Percentiles rank a stretch among this genome's conserved stretches.
Evolutionary conservation across 2,797 vertebrate species (phyloP).

Genomic region (Rhincodon typus): DNA sequence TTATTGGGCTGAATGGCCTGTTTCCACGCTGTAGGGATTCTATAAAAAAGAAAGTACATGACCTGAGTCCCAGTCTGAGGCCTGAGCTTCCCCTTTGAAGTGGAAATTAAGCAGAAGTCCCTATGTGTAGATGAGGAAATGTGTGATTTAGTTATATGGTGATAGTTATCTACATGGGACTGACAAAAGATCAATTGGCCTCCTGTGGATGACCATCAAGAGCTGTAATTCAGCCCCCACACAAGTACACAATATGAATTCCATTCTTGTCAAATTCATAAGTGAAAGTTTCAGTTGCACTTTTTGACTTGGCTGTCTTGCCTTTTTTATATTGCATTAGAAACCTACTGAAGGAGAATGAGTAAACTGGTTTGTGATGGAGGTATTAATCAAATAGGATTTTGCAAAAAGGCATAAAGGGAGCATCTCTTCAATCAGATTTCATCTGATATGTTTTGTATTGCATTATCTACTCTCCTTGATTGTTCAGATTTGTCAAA

Average conservation of each 20-base stretch:
- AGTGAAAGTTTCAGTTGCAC: not conserved
- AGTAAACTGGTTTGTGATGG: not conserved
- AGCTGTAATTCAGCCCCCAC: not conserved
- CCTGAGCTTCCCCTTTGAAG: not conserved
- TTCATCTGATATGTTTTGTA: not conserved
- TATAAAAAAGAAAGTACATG: not conserved
- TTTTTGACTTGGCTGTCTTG: not conserved
- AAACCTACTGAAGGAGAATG: not conserved
- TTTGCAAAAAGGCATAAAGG: not conserved
- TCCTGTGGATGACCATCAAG: not conserved
- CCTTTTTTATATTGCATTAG: not conserved
- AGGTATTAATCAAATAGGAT: not conserved
- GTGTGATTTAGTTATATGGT: not conserved
- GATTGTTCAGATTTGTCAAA: not conserved
- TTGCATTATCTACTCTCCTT: not conserved
- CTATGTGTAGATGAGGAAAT: not conserved
- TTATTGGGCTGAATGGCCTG: no score
- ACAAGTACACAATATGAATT: not conserved
- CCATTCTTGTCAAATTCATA: not conserved
- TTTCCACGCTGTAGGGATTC: no score
- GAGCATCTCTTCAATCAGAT: not conserved
- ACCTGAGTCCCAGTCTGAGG: not conserved
- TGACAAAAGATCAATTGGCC: not conserved
- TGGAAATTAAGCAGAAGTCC: not conserved
- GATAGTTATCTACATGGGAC: not conserved